These are phyloP conservation scores for Rana temporaria DNA, from an alignment of 2,113 vertebrate species.

Conservation along the genomic window DNA sequence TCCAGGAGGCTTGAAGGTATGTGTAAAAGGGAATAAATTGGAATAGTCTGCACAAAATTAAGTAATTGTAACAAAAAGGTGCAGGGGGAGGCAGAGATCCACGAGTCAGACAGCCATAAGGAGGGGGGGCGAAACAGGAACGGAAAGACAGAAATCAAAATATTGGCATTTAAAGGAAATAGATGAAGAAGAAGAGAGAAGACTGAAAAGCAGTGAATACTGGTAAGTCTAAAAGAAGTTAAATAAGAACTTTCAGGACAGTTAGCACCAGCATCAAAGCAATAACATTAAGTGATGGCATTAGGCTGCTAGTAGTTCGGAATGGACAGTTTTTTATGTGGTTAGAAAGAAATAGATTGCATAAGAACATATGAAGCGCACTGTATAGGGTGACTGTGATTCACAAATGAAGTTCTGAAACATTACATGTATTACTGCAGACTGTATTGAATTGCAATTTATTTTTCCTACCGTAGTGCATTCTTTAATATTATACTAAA, in stretches of 20 bases:
- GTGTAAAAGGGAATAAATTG: not conserved
- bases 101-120: slow-evolving; percentile 27
- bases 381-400: too few species aligned
- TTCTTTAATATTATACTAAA: too few species aligned
- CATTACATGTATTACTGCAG: too few species aligned
- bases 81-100: slow-evolving; percentile 25
- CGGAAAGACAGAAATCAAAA: slow-evolving; percentile 41
- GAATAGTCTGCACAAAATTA: slow-evolving; percentile 50
- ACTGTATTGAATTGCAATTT: too few species aligned
- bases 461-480: too few species aligned
- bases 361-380: too few species aligned
- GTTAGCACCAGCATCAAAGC: not conserved
- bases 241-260: not conserved
- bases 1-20: not conserved
- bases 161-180: slow-evolving; percentile 56
- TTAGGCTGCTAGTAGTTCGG: not conserved
- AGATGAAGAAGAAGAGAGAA: not conserved
- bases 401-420: too few species aligned
- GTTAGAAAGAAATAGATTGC: too few species aligned
- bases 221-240: not conserved
- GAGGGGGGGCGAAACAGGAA: slow-evolving; percentile 20
- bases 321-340: not conserved
- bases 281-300: not conserved
- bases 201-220: not conserved
- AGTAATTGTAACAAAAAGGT: slow-evolving; percentile 27